phyloP scores from a whole-genome alignment of 2,888 invertebrate genomes.

The Chalcis sispes region DNA sequence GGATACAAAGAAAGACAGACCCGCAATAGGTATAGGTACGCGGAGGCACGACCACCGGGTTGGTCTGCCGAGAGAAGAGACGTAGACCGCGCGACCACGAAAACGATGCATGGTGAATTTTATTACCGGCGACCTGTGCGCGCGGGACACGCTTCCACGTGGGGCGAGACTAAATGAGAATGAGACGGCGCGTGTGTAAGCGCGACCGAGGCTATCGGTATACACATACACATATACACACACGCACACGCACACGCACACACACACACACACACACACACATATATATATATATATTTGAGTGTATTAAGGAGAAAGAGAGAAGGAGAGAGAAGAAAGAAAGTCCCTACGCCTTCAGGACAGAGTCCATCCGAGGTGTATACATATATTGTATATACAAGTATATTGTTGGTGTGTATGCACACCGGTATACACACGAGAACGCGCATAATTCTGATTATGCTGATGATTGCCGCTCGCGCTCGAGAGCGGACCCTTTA shows the following conservation, averaged over 20 bases:
- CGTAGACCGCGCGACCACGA: constrained; percentile 39
- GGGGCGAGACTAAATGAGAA: constrained; percentile 51
- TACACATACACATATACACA: not conserved
- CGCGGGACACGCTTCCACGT: constrained; percentile 7
- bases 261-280: no score
- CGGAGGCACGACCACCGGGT: constrained; percentile 63
- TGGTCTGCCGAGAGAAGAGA: no score
- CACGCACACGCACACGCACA: no score
- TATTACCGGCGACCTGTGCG: constrained; percentile 54
- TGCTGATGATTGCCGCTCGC: constrained; percentile 56
- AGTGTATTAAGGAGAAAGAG: no score
- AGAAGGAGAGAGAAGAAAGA: constrained; percentile 1
- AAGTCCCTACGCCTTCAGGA: constrained; percentile 7
- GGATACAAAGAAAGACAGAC: constrained; percentile 54
- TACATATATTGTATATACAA: not conserved
- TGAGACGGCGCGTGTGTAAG: constrained; percentile 28
- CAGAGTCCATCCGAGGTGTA: not conserved
- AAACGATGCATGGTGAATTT: constrained; percentile 63
- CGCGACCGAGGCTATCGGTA: constrained; percentile 38
- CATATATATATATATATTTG: no score
- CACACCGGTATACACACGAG: constrained; percentile 13
- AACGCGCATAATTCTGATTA: constrained; percentile 57
- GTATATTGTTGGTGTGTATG: no score
- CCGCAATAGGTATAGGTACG: constrained; percentile 11
- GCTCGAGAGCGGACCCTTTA: not conserved